Conservation (phyloP, 1,140 invertebrate species). For the Drosophila mayri region DNA sequence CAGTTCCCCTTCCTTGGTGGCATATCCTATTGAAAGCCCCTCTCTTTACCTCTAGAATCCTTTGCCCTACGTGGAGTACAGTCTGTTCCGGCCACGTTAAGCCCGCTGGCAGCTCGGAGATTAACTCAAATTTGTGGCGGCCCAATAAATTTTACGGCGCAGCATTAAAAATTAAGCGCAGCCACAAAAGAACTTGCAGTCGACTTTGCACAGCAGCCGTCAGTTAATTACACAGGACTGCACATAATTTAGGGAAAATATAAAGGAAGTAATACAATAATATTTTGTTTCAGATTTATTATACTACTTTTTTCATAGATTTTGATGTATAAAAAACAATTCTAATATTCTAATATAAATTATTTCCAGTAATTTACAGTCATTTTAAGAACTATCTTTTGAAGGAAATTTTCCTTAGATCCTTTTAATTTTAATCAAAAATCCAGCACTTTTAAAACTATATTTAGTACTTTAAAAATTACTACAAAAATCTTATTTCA, state of each 20-base stretch:
- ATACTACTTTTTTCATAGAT: background rate
- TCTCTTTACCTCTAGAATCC: conserved; percentile 5
- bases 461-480: background rate
- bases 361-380: background rate
- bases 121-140: conserved; percentile 80
- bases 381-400: background rate
- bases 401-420: background rate
- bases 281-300: too few species aligned
- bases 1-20: background rate
- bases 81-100: conserved; percentile 41
- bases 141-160: conserved; percentile 71
- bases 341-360: too few species aligned
- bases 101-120: conserved; percentile 61
- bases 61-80: conserved; percentile 42
- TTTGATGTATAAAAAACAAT: too few species aligned
- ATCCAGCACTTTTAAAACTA: background rate
- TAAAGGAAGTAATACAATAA: too few species aligned
- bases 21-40: conserved; percentile 2
- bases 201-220: conserved; percentile 44
- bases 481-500: too few species aligned
- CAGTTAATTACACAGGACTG: conserved; percentile 63
- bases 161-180: conserved; percentile 79
- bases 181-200: conserved; percentile 60
- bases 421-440: background rate
- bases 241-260: background rate